Evolutionary conservation across 2,797 vertebrate genomes (phyloP), one percentile per base, ranked within the genome.

Genomic region (Argyrosomus regius): DNA sequence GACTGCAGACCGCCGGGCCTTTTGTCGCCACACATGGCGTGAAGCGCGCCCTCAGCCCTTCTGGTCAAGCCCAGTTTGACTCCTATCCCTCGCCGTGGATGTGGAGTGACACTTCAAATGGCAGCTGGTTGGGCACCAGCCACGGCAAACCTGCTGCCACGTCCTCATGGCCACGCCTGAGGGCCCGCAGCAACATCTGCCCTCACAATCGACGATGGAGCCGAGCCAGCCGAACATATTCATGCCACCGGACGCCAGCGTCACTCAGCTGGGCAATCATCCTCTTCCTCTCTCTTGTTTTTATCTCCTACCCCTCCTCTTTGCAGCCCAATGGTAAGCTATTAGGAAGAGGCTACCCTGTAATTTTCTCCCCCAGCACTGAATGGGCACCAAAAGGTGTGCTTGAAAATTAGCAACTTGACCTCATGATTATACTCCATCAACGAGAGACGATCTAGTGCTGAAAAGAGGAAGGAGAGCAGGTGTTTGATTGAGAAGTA

Each of bases 131-230:
- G 90, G 89, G 88, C 76, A 53, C 66, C 35, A 22, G 85, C 81
- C 84, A 80, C 39, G 61, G 69, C 79, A 76, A 85, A 82, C 82
- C 83, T 79, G 75, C 89, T 88, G 84, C 84, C 64, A 39, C 66
- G 13, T 60, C 78, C 50, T 88, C 72, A 50, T 6, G 18, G 78
- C 77, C 71, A 72, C 22, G 89, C 92, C 91, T 65, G 72, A 83
- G 90, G 90, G 86, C 81, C 80, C 8, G 35, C 63, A 31, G 90
- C 83, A 94, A 95, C 95, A 96, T 95, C 95, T 96, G 95, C 92
- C 93, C 90, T 87, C 90, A 95, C 94, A 94, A 95, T 94, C 75
- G 84, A 65, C 49, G 53, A 81, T 92, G 91, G 91, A 94, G 85
- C 88, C 9, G 52, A 77, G 92, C 92, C 94, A 94, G 91, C 83